Evolutionary conservation across 2,113 vertebrate species (phyloP).

Genomic region (Oxygymnocypris stewartii): DNA sequence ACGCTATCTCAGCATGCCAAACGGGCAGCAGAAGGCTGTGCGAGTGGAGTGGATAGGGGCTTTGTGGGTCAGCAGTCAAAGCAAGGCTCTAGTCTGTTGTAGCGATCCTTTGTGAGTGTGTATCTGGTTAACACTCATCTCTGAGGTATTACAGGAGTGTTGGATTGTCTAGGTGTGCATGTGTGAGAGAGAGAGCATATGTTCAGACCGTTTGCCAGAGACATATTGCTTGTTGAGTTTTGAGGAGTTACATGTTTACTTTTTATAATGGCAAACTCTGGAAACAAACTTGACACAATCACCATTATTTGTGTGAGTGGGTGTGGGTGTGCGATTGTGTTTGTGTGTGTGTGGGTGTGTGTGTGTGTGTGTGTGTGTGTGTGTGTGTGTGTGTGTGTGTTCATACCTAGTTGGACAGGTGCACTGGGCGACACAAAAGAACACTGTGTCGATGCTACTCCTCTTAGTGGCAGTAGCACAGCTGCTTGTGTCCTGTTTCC

Average conservation of each 20-base stretch:
- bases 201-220: neutral
- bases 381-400: neutral
- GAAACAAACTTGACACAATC: neutral
- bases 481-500: slow-evolving; percentile 60
- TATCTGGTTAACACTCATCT: slow-evolving; percentile 2
- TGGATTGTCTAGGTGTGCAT: slow-evolving; percentile 11
- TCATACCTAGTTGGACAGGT: slow-evolving; percentile 62
- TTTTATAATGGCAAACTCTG: neutral
- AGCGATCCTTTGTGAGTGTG: slow-evolving; percentile 9
- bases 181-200: neutral
- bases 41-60: slow-evolving; percentile 38
- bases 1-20: slow-evolving; percentile 14
- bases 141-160: neutral
- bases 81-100: slow-evolving; percentile 10
- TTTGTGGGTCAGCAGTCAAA: slow-evolving; percentile 48
- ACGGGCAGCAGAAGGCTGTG: slow-evolving; percentile 37
- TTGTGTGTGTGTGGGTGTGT: neutral
- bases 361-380: neutral
- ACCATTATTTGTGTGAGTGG: neutral
- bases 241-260: neutral
- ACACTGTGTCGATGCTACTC: slow-evolving; percentile 59
- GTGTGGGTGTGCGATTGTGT: too few relatives aligned
- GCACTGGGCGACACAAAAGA: slow-evolving; percentile 61
- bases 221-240: slow-evolving; percentile 6
- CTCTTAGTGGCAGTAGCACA: slow-evolving; percentile 46